Conservation (phyloP, 2,113 vertebrate species). For the Colaptes auratus region DNA sequence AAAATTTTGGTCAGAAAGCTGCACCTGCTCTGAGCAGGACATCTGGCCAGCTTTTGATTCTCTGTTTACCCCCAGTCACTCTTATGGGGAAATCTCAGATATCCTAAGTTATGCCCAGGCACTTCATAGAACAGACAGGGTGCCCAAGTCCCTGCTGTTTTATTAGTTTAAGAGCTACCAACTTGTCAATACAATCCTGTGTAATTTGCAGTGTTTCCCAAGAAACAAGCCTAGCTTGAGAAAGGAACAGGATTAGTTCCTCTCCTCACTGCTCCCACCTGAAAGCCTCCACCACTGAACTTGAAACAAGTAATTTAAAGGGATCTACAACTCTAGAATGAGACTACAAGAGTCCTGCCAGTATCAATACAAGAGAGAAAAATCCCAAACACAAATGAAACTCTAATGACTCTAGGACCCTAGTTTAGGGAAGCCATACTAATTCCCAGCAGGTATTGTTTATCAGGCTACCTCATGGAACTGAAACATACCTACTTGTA, state of each 20-base stretch:
- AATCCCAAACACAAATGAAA: neutral
- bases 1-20: neutral
- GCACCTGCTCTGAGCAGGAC: neutral
- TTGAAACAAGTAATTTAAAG: neutral
- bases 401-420: neutral
- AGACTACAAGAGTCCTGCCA: neutral
- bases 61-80: neutral
- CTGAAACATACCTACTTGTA: neutral
- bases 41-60: neutral
- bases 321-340: neutral
- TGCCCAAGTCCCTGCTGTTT: neutral
- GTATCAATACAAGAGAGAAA: neutral
- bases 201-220: neutral
- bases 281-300: neutral
- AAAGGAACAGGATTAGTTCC: neutral
- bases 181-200: neutral
- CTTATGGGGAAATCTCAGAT: rapidly evolving
- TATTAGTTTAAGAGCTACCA: neutral
- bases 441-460: neutral
- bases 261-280: neutral
- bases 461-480: neutral
- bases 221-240: neutral
- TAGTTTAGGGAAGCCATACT: neutral
- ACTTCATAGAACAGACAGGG: neutral
- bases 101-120: neutral